phyloP scores from a whole-genome alignment of 1,140 invertebrate genomes.

The Cydia fagiglandana region DNA sequence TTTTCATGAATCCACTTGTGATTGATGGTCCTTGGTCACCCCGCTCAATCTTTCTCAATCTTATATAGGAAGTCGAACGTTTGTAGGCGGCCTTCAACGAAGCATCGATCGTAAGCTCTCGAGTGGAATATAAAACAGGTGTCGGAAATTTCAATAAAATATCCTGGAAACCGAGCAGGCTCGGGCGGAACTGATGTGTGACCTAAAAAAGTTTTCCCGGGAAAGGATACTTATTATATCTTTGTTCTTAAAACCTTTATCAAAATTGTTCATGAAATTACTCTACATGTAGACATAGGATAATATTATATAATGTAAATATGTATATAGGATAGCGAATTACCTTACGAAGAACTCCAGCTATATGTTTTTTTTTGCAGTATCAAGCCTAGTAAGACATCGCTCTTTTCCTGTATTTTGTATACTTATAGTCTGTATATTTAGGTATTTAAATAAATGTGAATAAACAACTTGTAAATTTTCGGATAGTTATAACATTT shows the following conservation, averaged over 20 bases:
- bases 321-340: too few relatives aligned
- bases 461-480: too few relatives aligned
- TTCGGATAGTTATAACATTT: too few relatives aligned
- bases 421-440: too few relatives aligned
- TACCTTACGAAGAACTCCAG: not conserved
- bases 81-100: not conserved
- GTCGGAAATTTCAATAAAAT: constrained; percentile 28
- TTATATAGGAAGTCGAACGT: not conserved
- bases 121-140: constrained; percentile 24
- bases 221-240: not conserved
- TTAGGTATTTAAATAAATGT: too few relatives aligned
- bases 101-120: constrained; percentile 23
- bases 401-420: not conserved
- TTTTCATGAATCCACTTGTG: not conserved
- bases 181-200: not conserved
- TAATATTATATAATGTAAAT: too few relatives aligned
- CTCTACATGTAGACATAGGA: not conserved
- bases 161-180: not conserved
- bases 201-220: not conserved
- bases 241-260: not conserved
- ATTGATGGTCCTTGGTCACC: too few relatives aligned
- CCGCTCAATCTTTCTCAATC: too few relatives aligned
- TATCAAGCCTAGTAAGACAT: not conserved
- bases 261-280: not conserved
- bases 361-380: not conserved